Evolutionary conservation across 2,113 vertebrate species (phyloP), one percentile per base, ranked within the genome.

Genomic region (Bubo scandiacus): DNA sequence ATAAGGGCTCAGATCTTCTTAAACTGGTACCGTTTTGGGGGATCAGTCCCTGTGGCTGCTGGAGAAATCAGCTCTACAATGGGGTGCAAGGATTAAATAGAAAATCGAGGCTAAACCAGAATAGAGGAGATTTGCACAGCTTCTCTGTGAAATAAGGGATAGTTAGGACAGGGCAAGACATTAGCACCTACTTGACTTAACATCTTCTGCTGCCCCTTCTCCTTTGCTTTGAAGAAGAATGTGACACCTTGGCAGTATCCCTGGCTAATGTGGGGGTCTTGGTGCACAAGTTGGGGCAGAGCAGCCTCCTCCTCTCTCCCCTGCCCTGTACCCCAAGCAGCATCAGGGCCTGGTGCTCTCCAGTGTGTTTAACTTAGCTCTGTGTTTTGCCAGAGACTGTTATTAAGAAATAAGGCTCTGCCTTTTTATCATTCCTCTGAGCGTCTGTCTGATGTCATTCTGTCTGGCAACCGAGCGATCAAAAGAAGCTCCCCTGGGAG

Each of bases 381-480:
- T 58, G 26, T 49, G 79, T 66, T 81, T 90, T 93, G 92, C 97
- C 96, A 94, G 87, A 49, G 91, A 3, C 51, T 49, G 61, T 93
- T 92, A 78, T 97, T 81, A 92, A 94, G 93, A 93, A 96, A 91
- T 34, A 67, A 95, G 58, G 85, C 87, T 93, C 82, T 89, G 96
- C 86, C 91, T 91, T 94, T 94, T 93, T 84, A 89, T 90, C 94
- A 79, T 86, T n/a, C 65, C 92, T 97, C 85, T 2, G 10, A 88
- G 94, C 67, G 32, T 61, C 94, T 88, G 81, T 40, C 97, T 97
- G 97, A 97, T 92, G 95, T 97, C 97, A 97, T 97, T 82, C 94
- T 40, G 92, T 96, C 92, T 94, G 90, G 97, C 97, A 96, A 81
- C 40, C 2, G 0, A 78, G 90, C 42, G 21, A 84, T 74, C 92